A percentile compares a stretch with the other conserved stretches of the same genome.
Evolutionary conservation across 2,113 vertebrate genomes (phyloP).

Genomic region (Chaenogobius annularis): DNA sequence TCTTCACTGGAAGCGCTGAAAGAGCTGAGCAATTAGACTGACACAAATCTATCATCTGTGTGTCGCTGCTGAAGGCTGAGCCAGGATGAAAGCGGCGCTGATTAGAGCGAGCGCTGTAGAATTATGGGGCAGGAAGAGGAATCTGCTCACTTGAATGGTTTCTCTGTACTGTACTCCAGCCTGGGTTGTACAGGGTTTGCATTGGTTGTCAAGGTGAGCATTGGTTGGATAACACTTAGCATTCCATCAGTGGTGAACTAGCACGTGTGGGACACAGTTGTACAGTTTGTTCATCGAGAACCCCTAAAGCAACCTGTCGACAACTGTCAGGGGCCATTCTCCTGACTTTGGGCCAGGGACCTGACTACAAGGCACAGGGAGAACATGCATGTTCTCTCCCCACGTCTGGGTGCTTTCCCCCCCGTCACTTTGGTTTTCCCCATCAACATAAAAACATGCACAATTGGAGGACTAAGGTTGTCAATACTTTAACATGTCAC

Average conservation of each 20-base stretch:
- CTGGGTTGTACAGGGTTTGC: background rate
- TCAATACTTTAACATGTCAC: no score
- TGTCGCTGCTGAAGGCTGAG: constrained; percentile 46
- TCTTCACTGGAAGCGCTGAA: constrained; percentile 34
- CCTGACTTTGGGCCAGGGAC: no score
- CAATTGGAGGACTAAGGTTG: no score
- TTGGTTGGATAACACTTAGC: background rate
- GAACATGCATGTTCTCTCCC: no score
- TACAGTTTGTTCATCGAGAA: no score
- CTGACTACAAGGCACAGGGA: no score
- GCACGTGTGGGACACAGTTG: no score
- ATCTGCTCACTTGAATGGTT: constrained; percentile 60
- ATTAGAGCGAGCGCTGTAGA: constrained; percentile 57
- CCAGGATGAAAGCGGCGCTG: constrained; percentile 54
- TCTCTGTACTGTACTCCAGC: background rate
- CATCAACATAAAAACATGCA: no score
- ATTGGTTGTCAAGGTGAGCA: background rate
- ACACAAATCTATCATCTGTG: constrained; percentile 40
- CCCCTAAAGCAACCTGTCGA: no score
- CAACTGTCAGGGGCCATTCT: no score
- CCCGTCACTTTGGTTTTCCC: no score
- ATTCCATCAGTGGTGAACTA: background rate
- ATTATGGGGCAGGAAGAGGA: constrained; percentile 64
- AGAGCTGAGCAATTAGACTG: constrained; percentile 63
- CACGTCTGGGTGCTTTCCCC: no score